Evolutionary conservation across 2,888 invertebrate species (phyloP), one percentile per base, ranked within the genome.

Genomic region (Metalampra italica): DNA sequence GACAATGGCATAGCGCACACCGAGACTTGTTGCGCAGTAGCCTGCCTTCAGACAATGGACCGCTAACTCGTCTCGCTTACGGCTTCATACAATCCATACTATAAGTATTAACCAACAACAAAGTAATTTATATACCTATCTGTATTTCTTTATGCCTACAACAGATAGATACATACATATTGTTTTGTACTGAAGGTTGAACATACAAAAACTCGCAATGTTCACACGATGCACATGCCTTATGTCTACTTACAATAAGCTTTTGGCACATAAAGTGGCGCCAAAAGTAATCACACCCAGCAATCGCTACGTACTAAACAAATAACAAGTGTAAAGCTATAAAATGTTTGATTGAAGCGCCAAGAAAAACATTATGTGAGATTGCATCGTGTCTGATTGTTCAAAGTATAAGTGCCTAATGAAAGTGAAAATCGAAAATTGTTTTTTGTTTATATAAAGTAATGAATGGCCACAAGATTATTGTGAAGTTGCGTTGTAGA

Each of bases 1-100:
- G 71, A 78, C 81, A 75, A 75, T 76, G 62, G 67, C 60, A 71
- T 63, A 71, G 64, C 68, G 64, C 63, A 66, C 64, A 65, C 2
- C 22, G 22, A 69, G 66, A 60, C 63, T 63, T 68, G 75, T 74
- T 79, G 78, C 83, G 81, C 76, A 85, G 82, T 83, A 79, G 78
- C 78, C 68, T 69, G 64, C 67, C 66, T 64, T 52, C 67, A 76
- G 68, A 85, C 85, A 86, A 85, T 85, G 68, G 78, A 73, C 66
- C 61, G 71, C 70, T 68, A 66, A 69, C 64, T 67, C 61, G 66
- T 71, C 65, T 62, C 58, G 40, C 65, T 57, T 65, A 62, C 65
- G 59, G 54, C 55, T 63, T 65, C 67, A 70, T 71, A 72, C 62
- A 8, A 37, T n/a, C 56, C 66, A 58, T 59, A 69, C 68, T 71